phyloP scores from a whole-genome alignment of 2,113 vertebrate genomes.

The Anoura caudifer region DNA sequence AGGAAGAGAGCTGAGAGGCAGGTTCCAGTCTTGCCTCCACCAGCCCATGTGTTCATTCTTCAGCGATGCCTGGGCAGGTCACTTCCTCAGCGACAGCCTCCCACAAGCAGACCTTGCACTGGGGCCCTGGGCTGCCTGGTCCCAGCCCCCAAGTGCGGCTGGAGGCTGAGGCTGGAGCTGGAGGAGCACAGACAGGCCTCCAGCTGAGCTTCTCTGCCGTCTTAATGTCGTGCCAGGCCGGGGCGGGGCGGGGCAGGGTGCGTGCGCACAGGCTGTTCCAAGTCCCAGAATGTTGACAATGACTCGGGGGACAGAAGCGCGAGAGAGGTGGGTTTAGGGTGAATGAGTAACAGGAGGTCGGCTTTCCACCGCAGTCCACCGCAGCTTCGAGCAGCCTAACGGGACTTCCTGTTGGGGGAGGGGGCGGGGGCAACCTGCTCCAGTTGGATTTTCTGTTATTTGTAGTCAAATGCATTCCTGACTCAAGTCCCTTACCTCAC shows the following conservation, averaged over 20 bases:
- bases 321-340: background rate
- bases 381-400: fast-evolving
- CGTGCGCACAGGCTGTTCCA: fast-evolving
- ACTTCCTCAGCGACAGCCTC: background rate
- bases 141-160: background rate
- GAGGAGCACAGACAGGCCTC: background rate
- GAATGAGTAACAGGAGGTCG: background rate
- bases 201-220: background rate
- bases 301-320: no score
- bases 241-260: fast-evolving
- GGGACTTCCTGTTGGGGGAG: background rate
- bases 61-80: background rate
- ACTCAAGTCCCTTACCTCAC: background rate
- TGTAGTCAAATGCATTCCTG: background rate
- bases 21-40: background rate
- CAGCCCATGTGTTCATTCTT: fast-evolving
- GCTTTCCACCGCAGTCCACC: background rate
- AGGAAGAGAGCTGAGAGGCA: background rate
- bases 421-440: background rate
- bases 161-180: background rate
- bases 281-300: background rate
- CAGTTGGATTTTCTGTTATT: background rate
- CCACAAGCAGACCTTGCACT: fast-evolving
- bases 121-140: background rate
- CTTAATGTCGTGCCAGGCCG: background rate